A percentile compares a stretch with the other conserved stretches of the same genome.
phyloP scores from a whole-genome alignment of 2,888 invertebrate genomes.

The Eilema caniola region DNA sequence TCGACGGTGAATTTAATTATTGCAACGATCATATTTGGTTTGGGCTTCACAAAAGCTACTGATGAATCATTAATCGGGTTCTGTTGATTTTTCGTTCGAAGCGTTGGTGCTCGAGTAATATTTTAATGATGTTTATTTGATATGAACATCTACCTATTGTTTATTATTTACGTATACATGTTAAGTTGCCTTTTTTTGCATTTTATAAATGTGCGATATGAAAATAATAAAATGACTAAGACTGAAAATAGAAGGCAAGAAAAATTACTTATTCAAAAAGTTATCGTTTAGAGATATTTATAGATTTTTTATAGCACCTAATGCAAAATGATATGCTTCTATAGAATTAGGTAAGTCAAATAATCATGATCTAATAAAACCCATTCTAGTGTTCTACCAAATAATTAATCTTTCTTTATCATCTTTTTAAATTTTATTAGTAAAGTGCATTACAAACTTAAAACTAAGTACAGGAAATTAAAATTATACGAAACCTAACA shows the following conservation, averaged over 20 bases:
- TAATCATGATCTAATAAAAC: no score
- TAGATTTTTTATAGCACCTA: no score
- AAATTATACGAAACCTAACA: neutral
- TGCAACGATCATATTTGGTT: constrained; percentile 65
- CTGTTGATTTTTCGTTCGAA: constrained; percentile 76
- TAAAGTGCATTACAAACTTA: neutral
- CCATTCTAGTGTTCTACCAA: no score
- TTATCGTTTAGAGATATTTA: no score
- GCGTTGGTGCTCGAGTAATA: constrained; percentile 76
- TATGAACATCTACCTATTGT: constrained; percentile 42
- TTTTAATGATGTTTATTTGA: constrained; percentile 66
- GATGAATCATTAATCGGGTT: constrained; percentile 77
- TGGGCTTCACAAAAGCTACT: constrained; percentile 65
- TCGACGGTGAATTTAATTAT: constrained; percentile 48
- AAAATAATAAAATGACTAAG: no score
- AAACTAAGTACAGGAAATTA: neutral
- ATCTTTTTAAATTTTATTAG: no score
- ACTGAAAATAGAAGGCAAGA: no score
- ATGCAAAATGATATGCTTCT: no score
- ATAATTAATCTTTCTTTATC: no score
- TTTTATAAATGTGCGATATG: no score
- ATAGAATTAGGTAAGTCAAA: no score
- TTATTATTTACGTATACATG: constrained; percentile 13
- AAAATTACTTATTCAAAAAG: no score
- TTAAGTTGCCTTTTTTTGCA: neutral